Base-by-base conservation (phyloP, 2,888 invertebrate species). In the Protodeltote pygarga region DNA sequence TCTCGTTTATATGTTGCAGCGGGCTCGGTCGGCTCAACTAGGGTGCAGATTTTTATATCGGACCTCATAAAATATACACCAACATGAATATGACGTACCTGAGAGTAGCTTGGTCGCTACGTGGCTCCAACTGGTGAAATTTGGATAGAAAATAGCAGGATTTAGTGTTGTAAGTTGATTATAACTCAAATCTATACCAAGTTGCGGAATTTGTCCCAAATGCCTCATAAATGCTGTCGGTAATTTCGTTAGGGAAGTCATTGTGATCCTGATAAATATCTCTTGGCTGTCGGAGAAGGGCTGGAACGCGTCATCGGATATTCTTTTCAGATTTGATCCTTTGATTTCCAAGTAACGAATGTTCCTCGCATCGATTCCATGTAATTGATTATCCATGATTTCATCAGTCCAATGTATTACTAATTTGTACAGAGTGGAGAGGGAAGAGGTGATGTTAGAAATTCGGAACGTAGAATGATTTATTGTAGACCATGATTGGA, bases 101-200 rank as follows among this genome's bases (percentile, higher is more conserved):
- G 96, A 95, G 44, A 97, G 94, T 79, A 97, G 93, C 77, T 96
- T 96, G 3, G 97, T 97, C 8, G 97, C 97, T 61, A 96, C 95
- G 63, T 95, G 95, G 84, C 97, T 97, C 97, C 97, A 97, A 69
- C 95, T 95, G 14, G 96, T 96, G 65, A 95, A 94, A 83, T 97
- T 97, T 16, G 96, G 96, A 83, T 97, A 97, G 81, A 98, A 95
- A 54, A 96, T 95, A 55, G 96, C 96, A 38, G 97, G 96, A 79
- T 96, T 95, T 59, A 98, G 92, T 47, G 95, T 94, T 20, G 95
- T 94, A 76, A 98, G 93, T 86, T 94, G 94, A 89, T 98, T 98
- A 78, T 95, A 94, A 54, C 96, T 94, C 62, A 98, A 92, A 86
- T 98, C 97, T 50, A 98, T 93, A 24, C 95, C 95, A 46, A 97